A percentile compares a stretch with the other conserved stretches of the same genome.
phyloP scores from a whole-genome alignment of 2,113 vertebrate species.

The Scomber colias region DNA sequence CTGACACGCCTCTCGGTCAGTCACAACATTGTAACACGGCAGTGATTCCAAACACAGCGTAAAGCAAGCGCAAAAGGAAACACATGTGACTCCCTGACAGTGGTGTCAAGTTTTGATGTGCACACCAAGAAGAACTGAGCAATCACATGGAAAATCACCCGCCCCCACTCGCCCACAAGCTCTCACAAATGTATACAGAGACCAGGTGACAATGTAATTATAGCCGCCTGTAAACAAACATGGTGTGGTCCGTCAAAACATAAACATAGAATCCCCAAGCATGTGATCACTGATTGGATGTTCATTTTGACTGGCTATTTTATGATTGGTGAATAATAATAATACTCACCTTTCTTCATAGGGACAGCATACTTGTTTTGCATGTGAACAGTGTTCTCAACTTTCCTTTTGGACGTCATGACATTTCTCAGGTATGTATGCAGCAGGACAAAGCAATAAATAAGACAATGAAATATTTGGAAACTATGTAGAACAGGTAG shows the following conservation, averaged over 20 bases:
- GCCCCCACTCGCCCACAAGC: neutral
- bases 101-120: constrained; percentile 15
- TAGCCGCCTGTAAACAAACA: constrained; percentile 54
- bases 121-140: constrained; percentile 13
- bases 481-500: constrained; percentile 8
- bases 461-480: neutral
- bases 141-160: constrained; percentile 36
- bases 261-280: constrained; percentile 23
- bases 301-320: neutral
- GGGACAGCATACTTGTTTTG: neutral
- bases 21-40: neutral
- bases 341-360: neutral
- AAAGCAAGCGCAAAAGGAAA: constrained; percentile 13
- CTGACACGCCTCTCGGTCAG: neutral
- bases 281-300: constrained; percentile 25
- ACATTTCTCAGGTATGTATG: neutral
- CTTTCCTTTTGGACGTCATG: constrained; percentile 8
- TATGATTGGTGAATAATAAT: constrained; percentile 17
- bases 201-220: constrained; percentile 52
- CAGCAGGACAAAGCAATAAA: constrained; percentile 17
- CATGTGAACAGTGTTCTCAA: constrained; percentile 6
- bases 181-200: neutral
- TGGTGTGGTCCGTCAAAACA: constrained; percentile 1
- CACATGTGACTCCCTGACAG: constrained; percentile 26
- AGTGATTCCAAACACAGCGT: neutral